Conservation (phyloP, 2,888 invertebrate genomes). For the Andrena trimmerana region DNA sequence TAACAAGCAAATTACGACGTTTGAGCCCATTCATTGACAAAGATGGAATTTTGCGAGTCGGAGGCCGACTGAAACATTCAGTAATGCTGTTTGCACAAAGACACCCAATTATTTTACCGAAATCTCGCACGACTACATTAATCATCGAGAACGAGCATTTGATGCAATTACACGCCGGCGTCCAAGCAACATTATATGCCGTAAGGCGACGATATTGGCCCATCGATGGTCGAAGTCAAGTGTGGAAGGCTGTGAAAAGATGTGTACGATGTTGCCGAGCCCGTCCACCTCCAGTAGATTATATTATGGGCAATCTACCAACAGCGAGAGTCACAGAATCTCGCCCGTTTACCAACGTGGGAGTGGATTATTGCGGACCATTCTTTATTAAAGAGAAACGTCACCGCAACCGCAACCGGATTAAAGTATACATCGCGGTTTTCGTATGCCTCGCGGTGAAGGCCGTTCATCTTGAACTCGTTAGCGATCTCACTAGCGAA, state of each 20-base stretch:
- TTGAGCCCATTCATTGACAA: neutral
- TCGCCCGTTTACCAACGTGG: too few species aligned
- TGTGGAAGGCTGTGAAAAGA: neutral
- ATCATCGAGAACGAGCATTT: neutral
- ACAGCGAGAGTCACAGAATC: too few species aligned
- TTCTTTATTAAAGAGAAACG: neutral
- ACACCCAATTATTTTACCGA: slow-evolving; percentile 10
- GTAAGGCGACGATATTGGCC: slow-evolving; percentile 5
- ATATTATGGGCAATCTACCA: slow-evolving; percentile 19
- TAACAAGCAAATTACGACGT: neutral
- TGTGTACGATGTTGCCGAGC: slow-evolving; percentile 5
- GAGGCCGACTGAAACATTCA: slow-evolving; percentile 7
- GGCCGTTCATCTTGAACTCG: slow-evolving; percentile 2
- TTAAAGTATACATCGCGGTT: neutral
- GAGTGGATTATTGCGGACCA: too few species aligned
- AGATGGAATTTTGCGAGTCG: neutral
- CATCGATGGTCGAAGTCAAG: slow-evolving; percentile 11
- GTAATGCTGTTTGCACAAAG: neutral
- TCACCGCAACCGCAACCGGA: neutral
- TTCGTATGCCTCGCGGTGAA: neutral
- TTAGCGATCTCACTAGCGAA: neutral
- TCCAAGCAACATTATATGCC: slow-evolving; percentile 7
- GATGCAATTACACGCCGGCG: neutral
- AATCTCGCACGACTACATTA: neutral
- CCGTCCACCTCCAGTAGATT: neutral